A percentile compares a stretch with the other conserved stretches of the same genome.
Conservation (phyloP, 2,113 vertebrate species). For the Stictonetta naevosa region DNA sequence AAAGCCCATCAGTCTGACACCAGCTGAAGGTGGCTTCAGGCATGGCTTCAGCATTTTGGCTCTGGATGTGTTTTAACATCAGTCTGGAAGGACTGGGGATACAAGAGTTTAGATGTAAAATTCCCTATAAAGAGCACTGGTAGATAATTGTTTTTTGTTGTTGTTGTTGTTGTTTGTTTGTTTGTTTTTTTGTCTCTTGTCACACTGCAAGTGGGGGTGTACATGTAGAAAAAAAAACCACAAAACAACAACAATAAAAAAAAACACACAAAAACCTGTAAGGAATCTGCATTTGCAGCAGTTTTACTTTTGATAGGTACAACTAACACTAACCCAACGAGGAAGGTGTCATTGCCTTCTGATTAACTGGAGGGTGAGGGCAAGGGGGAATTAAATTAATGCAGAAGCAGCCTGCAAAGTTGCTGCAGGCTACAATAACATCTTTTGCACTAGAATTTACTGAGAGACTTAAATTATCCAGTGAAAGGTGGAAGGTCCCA, state of each 20-base stretch:
- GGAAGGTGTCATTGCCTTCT: not conserved
- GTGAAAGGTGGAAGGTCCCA: not conserved
- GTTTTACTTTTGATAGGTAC: not conserved
- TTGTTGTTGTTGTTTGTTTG: too few species aligned
- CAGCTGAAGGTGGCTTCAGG: not conserved
- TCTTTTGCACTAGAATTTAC: not conserved
- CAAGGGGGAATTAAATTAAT: rapidly evolving
- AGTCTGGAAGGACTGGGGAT: not conserved
- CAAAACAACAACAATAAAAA: too few species aligned
- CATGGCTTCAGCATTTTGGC: not conserved
- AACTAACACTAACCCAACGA: too few species aligned
- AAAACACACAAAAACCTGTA: too few species aligned
- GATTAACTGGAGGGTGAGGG: not conserved
- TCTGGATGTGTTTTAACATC: not conserved
- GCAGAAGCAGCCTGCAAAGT: not conserved
- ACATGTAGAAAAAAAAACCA: not conserved
- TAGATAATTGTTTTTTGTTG: not conserved
- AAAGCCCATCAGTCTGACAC: not conserved
- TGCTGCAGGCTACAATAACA: not conserved
- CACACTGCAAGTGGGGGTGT: not conserved
- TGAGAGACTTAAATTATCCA: not conserved
- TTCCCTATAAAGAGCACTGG: not conserved
- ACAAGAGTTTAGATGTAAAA: not conserved
- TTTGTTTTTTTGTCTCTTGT: not conserved
- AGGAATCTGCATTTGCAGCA: not conserved